Evolutionary conservation across 1,140 invertebrate genomes (phyloP).

Genomic region (Bathynomus jamesi): DNA sequence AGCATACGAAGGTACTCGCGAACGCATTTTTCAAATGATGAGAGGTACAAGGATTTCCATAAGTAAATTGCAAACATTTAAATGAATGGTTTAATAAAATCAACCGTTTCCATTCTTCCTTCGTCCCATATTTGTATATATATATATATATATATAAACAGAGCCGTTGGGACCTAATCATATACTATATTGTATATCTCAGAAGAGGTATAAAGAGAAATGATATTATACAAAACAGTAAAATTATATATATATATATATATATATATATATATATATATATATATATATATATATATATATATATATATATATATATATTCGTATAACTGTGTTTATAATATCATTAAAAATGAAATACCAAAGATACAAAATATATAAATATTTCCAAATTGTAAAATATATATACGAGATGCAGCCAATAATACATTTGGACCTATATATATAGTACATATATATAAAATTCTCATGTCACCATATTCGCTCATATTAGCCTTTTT

Average conservation of each 20-base stretch:
- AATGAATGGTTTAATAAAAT: conserved; percentile 1
- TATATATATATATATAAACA: not conserved
- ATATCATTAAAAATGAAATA: not conserved
- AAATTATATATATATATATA: not conserved
- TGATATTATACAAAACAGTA: not conserved
- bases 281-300: too few species aligned
- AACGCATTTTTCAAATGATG: not conserved
- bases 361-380: not conserved
- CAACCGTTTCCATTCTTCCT: not conserved
- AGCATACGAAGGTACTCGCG: not conserved
- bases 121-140: not conserved
- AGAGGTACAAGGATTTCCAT: not conserved
- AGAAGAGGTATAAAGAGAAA: not conserved
- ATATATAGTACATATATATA: not conserved
- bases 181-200: not conserved
- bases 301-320: too few species aligned
- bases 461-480: not conserved
- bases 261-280: too few species aligned
- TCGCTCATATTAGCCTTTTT: not conserved
- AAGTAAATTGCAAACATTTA: conserved; percentile 1
- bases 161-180: not conserved
- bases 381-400: not conserved
- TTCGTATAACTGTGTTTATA: too few species aligned
- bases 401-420: not conserved
- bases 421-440: not conserved